A percentile compares a stretch with the other conserved stretches of the same genome.
Evolutionary conservation across 2,797 vertebrate species (phyloP).

Genomic region (Danio jaintianensis): DNA sequence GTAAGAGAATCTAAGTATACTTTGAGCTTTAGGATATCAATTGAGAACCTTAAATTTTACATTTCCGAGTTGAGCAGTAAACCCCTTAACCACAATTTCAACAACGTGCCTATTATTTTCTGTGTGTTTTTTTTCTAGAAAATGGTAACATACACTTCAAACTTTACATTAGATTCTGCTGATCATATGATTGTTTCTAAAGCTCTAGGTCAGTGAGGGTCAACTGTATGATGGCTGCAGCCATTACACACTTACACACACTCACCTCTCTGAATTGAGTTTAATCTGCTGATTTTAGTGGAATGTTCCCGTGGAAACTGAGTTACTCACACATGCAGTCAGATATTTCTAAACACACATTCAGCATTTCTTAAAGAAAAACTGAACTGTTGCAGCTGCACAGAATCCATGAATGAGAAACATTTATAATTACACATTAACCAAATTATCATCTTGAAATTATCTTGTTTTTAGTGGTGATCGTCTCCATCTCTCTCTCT

Average conservation of each 20-base stretch:
- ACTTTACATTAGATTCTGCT: not conserved
- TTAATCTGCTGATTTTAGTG: constrained; percentile 20
- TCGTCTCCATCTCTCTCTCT: constrained; percentile 33
- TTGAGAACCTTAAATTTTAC: too few relatives aligned
- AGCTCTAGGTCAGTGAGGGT: not conserved
- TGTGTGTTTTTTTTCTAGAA: not conserved
- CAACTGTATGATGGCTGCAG: constrained; percentile 11
- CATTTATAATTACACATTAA: not conserved
- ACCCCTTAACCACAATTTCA: not conserved
- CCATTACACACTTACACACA: constrained; percentile 20
- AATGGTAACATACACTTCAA: not conserved
- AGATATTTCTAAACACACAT: constrained; percentile 31
- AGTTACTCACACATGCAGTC: constrained; percentile 5
- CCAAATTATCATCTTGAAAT: not conserved
- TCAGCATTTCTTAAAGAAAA: not conserved
- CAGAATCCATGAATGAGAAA: constrained; percentile 18
- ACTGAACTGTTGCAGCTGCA: not conserved
- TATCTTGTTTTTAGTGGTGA: not conserved
- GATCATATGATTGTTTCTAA: constrained; percentile 20
- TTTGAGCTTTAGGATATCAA: too few relatives aligned
- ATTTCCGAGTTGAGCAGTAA: not conserved
- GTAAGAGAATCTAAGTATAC: too few relatives aligned
- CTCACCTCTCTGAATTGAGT: not conserved
- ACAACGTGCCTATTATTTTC: not conserved
- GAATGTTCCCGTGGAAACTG: constrained; percentile 17